phyloP scores from a whole-genome alignment of 2,888 invertebrate genomes.

The Chloroclysta siterata region DNA sequence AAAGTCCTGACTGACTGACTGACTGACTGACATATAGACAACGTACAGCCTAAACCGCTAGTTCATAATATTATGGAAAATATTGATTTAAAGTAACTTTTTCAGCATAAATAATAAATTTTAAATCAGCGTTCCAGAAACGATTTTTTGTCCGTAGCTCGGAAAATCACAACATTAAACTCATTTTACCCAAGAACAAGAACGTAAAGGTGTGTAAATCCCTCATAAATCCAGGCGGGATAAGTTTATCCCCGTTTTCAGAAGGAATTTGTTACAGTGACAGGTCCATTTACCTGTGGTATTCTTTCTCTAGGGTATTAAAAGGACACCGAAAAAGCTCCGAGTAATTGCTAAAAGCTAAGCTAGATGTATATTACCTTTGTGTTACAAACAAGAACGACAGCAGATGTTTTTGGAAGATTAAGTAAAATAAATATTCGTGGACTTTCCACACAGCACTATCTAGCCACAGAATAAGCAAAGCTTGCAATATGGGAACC shows the following conservation, averaged over 20 bases:
- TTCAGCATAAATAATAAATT: too few species aligned
- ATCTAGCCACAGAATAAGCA: too few species aligned
- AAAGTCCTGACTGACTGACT: too few species aligned
- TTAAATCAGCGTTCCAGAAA: background rate
- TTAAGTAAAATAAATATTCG: too few species aligned
- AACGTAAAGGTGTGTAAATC: constrained; percentile 30
- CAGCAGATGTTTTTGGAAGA: too few species aligned
- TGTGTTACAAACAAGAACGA: background rate
- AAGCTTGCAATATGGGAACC: too few species aligned
- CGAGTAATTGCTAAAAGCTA: background rate
- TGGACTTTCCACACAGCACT: too few species aligned
- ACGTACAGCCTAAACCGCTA: too few species aligned
- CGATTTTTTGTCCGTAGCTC: background rate
- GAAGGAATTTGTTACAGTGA: constrained; percentile 42
- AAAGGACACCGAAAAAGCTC: constrained; percentile 32
- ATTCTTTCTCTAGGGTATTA: constrained; percentile 51
- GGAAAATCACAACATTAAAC: constrained; percentile 10
- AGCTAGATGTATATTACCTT: background rate
- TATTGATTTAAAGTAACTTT: background rate
- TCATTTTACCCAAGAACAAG: constrained; percentile 3
- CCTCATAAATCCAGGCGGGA: constrained; percentile 31
- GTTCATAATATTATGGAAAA: too few species aligned
- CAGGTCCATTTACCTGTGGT: constrained; percentile 57
- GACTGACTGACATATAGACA: too few species aligned
- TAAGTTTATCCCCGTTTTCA: constrained; percentile 21